Evolutionary conservation across 2,888 invertebrate genomes (phyloP), one percentile per base, ranked within the genome.

Genomic region (Abrostola triplasia): DNA sequence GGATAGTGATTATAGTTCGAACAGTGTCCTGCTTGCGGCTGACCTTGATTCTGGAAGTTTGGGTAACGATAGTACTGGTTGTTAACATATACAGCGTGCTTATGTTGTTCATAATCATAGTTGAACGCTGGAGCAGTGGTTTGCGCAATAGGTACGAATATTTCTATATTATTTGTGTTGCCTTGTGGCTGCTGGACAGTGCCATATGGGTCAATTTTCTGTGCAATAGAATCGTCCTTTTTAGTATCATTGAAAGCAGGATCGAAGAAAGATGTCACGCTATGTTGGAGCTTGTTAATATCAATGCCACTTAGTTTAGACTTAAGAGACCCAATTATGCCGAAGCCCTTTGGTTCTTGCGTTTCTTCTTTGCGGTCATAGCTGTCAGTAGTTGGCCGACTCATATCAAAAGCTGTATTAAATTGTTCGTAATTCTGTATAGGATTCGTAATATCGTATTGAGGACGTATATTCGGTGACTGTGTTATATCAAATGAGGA

Each of bases 181-280:
- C 13, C 55, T 62, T 81, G 81, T 35, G 70, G 40, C 44, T 75
- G 64, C 44, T 73, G 73, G 13, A 67, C 75, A 69, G 67, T 69
- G 50, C 71, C 60, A 75, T 80, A 80, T 65, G 81, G 61, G 4
- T 53, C 54, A 79, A 64, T 80, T 59, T 82, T 80, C 42, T 81
- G 78, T 41, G 64, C 49, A 52, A 56, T 58, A 13, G 56, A 40
- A 6, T 76, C 69, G 9, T 86, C 84, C 7, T 80, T 76, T 78
- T 86, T 88, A 11, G 70, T 67, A n/a, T 85, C 84, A 79, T 92
- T 93, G 62, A 90, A 94, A 58, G 84, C 86, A 0, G 95, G 94
- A 81, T 95, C 95, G 51, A 95, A 95, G 75, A 95, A 95, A 0
- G 92, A 93, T 0, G 94, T 93, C 5, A 95, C 93, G 5, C 85